phyloP scores from a whole-genome alignment of 2,888 invertebrate species.

The Acrobasis consociella region DNA sequence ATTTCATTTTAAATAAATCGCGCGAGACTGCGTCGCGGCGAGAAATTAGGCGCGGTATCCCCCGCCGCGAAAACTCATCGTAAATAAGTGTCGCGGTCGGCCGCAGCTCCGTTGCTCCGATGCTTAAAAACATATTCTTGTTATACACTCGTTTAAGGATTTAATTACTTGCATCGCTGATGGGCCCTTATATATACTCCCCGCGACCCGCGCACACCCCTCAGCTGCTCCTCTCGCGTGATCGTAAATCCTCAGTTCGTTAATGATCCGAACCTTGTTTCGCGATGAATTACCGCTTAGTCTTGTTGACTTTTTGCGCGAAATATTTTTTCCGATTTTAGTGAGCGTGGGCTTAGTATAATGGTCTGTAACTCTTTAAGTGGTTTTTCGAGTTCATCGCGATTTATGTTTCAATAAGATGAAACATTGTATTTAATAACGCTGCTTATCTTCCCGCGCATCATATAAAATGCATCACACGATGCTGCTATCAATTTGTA shows the following conservation, averaged over 20 bases:
- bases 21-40: constrained; percentile 75
- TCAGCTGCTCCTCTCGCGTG: constrained; percentile 53
- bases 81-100: constrained; percentile 74
- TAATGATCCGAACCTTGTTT: constrained; percentile 71
- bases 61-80: constrained; percentile 80
- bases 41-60: constrained; percentile 78
- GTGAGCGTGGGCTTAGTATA: constrained; percentile 67
- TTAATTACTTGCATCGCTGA: constrained; percentile 77
- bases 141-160: constrained; percentile 79
- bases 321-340: constrained; percentile 67
- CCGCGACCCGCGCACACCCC: constrained; percentile 41
- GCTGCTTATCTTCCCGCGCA: constrained; percentile 52
- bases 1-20: constrained; percentile 79
- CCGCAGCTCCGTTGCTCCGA: constrained; percentile 51
- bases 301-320: constrained; percentile 69
- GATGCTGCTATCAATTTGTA: constrained; percentile 43
- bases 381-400: constrained; percentile 71
- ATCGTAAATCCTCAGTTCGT: constrained; percentile 77
- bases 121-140: constrained; percentile 72
- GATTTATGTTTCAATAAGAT: constrained; percentile 71
- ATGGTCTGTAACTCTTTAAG: constrained; percentile 68
- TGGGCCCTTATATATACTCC: constrained; percentile 48
- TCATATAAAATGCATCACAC: constrained; percentile 51
- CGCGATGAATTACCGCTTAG: constrained; percentile 73
- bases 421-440: constrained; percentile 61